Conservation (phyloP, 2,797 vertebrate species). For the Botia kubotai region DNA sequence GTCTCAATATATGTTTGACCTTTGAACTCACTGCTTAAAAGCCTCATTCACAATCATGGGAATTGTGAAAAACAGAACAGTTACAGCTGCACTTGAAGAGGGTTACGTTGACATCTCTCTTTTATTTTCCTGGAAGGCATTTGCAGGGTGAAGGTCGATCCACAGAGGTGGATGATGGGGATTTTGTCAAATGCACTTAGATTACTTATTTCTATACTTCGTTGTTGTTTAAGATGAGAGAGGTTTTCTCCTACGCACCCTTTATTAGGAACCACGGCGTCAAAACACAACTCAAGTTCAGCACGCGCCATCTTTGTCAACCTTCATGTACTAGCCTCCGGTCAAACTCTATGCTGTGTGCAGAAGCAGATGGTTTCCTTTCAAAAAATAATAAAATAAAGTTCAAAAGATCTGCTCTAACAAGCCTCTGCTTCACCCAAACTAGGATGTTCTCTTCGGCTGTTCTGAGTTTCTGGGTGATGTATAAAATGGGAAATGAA, state of each 20-base stretch:
- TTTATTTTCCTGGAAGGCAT: background rate
- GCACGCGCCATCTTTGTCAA: background rate
- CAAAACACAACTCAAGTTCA: background rate
- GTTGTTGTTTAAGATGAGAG: background rate
- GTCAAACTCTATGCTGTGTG: background rate
- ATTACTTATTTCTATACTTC: constrained; percentile 1
- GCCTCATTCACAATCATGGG: background rate
- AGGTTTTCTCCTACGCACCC: background rate
- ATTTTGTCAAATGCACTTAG: background rate
- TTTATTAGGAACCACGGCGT: background rate
- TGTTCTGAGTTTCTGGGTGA: constrained; percentile 5
- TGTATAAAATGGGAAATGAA: background rate
- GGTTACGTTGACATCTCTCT: background rate
- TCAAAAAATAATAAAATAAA: constrained; percentile 27
- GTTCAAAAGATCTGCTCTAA: constrained; percentile 19
- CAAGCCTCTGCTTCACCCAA: constrained; percentile 17
- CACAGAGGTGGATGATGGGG: background rate
- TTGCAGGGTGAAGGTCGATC: background rate
- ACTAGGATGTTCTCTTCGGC: constrained; percentile 11
- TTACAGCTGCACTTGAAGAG: background rate
- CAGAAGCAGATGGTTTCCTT: constrained; percentile 5
- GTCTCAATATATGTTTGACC: background rate
- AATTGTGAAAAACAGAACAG: background rate
- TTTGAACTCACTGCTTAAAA: background rate
- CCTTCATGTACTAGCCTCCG: constrained; percentile 19